Conservation (phyloP, 2,888 invertebrate genomes). For the Melipona beecheii region DNA sequence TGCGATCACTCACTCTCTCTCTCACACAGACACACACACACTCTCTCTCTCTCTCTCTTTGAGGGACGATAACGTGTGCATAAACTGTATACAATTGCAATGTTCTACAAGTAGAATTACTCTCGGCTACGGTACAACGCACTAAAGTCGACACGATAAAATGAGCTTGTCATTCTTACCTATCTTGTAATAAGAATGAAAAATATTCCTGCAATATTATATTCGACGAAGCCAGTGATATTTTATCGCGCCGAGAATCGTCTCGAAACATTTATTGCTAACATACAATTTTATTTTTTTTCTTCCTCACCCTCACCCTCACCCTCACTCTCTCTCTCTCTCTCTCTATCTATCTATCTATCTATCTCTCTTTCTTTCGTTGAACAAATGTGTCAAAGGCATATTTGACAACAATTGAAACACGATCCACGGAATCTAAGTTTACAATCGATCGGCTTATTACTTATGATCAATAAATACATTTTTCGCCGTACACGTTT, state of each 20-base stretch:
- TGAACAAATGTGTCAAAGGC: conserved; percentile 54
- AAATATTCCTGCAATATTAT: conserved; percentile 54
- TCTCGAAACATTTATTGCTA: conserved; percentile 61
- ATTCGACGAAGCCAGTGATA: conserved; percentile 21
- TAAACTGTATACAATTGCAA: background rate
- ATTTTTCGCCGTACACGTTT: conserved; percentile 28
- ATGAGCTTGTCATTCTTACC: conserved; percentile 31
- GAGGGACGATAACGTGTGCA: background rate
- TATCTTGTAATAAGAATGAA: conserved; percentile 55
- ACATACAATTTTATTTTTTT: conserved; percentile 34
- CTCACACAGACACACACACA: too few species aligned
- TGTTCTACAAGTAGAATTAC: conserved; percentile 30
- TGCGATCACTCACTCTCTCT: background rate
- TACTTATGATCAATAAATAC: conserved; percentile 49
- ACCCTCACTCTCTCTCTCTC: too few species aligned
- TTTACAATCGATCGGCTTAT: conserved; percentile 46
- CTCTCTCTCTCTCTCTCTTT: background rate
- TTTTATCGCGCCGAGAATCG: conserved; percentile 50
- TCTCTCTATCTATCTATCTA: too few species aligned
- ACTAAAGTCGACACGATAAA: conserved; percentile 51
- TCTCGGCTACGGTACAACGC: conserved; percentile 48
- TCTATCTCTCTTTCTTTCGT: conserved; percentile 21
- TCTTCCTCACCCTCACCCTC: background rate
- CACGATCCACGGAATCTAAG: conserved; percentile 40
- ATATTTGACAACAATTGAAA: conserved; percentile 28